Base-by-base conservation (phyloP, 2,888 invertebrate genomes). In the Tiphia femorata region DNA sequence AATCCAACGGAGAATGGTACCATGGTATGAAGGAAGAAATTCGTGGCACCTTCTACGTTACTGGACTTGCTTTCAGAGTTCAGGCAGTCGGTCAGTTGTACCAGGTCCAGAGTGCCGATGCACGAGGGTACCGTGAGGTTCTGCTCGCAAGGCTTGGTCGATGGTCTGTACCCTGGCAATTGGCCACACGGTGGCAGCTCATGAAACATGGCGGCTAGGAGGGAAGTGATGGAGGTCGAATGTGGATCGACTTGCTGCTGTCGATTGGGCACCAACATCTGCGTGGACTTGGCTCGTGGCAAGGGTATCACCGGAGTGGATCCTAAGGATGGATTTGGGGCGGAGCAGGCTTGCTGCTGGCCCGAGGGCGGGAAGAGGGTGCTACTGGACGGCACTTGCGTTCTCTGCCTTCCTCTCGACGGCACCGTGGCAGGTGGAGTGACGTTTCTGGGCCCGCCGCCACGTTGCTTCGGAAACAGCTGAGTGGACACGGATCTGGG, bases 401-500 rank as follows among this genome's bases (percentile, higher is more conserved):
- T 74, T 43, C 79, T 72, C n/a, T 75, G 62, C 10, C 76, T 72
- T 12, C 75, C 76, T 29, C 76, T 72, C n/a, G 77, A 73, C 12
- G 80, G 78, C 20, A 78, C 79, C 3, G 76, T 77, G 6, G 80
- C 74, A 2, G 82, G 80, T 3, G 76, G 74, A 0, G 81, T 80
- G 12, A 59, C 60, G 47, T 77, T 75, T 17, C 76, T 59, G 2
- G 60, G 44, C 0, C 56, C 66, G 5, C 54, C 46, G 5, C 54
- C 49, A 1, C 65, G 53, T 17, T 69, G 69, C 14, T 72, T 72
- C 4, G 78, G 74, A 54, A 87, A 67, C 80, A 84, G 73, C 84
- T 84, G 78, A 38, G 87, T 84, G 82, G 87, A 82, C 78, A 86
- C 65, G 21, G 82, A 80, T 42, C 84, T 74, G 37, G 83, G 78